These are phyloP conservation scores for Oceanodroma tethys DNA, from an alignment of 2,113 vertebrate genomes.

Conservation along the genomic window DNA sequence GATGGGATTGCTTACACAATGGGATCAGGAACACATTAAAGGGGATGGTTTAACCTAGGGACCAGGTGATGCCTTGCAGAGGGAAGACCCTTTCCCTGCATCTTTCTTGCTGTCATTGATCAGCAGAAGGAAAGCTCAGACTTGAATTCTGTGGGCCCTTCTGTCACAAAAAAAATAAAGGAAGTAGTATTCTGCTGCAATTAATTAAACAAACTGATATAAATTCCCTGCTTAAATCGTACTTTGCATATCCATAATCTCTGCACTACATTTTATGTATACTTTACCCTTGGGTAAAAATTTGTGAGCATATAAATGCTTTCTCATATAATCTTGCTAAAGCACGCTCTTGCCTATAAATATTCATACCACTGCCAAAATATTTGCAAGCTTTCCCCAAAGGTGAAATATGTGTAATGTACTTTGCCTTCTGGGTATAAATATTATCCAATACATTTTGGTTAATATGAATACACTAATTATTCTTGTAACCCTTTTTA, in stretches of 20 bases:
- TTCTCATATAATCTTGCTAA: slow-evolving; percentile 82
- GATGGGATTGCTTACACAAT: neutral
- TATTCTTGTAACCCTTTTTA: slow-evolving; percentile 83
- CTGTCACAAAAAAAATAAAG: neutral
- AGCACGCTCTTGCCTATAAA: slow-evolving; percentile 79
- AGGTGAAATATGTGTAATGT: slow-evolving; percentile 83
- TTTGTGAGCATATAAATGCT: slow-evolving; percentile 78
- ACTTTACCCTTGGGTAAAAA: slow-evolving; percentile 82
- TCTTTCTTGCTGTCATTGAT: neutral
- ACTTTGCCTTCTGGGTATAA: slow-evolving; percentile 84
- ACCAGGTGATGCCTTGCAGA: neutral
- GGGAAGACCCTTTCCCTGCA: neutral
- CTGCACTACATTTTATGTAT: slow-evolving; percentile 75
- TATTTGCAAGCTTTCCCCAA: slow-evolving; percentile 80
- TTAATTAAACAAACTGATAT: slow-evolving; percentile 80
- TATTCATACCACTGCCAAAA: slow-evolving; percentile 83
- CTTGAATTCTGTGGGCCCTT: slow-evolving; percentile 8
- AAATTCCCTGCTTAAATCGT: slow-evolving; percentile 67
- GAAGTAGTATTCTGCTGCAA: slow-evolving; percentile 64
- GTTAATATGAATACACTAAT: slow-evolving; percentile 86
- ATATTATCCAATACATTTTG: slow-evolving; percentile 85
- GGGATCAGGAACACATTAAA: neutral
- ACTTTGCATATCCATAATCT: slow-evolving; percentile 81
- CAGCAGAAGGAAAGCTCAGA: neutral
- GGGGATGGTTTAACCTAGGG: neutral